A percentile compares a stretch with the other conserved stretches of the same genome.
These are phyloP conservation scores for Agrotis puta DNA, from an alignment of 2,888 invertebrate genomes.

Conservation along the genomic window DNA sequence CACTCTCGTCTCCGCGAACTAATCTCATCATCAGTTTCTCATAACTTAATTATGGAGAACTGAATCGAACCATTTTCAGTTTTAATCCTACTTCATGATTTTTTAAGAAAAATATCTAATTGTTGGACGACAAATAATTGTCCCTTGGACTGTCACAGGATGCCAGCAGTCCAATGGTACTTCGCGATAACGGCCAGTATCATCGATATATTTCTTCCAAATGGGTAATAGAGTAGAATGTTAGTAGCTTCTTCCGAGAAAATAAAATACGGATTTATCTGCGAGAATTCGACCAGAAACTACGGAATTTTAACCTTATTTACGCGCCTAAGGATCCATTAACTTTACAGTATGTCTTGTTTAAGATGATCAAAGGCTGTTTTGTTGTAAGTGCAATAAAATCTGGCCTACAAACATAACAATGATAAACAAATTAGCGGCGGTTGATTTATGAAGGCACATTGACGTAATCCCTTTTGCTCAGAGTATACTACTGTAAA, in stretches of 20 bases:
- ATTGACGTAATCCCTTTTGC: constrained; percentile 69
- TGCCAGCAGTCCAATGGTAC: constrained; percentile 57
- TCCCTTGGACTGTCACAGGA: constrained; percentile 38
- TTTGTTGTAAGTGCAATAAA: constrained; percentile 66
- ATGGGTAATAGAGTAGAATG: constrained; percentile 69
- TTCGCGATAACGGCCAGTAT: constrained; percentile 69
- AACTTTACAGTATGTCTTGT: constrained; percentile 63
- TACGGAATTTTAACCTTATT: constrained; percentile 36
- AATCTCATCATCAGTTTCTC: constrained; percentile 32
- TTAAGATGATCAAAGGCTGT: constrained; percentile 66
- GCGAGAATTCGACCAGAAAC: constrained; percentile 31
- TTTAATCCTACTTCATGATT: constrained; percentile 30
- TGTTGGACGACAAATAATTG: constrained; percentile 35
- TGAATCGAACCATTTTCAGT: no score
- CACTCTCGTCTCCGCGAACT: constrained; percentile 50
- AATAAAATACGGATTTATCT: constrained; percentile 59
- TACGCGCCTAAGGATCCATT: constrained; percentile 53
- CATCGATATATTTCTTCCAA: constrained; percentile 70
- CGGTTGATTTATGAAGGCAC: constrained; percentile 72
- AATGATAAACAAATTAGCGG: constrained; percentile 74
- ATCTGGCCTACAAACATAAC: constrained; percentile 65
- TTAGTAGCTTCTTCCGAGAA: constrained; percentile 58
- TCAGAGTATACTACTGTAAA: constrained; percentile 67
- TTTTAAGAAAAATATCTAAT: constrained; percentile 31
- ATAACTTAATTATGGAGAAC: constrained; percentile 30